Percentiles rank a stretch among this genome's conserved stretches.
Evolutionary conservation across 2,888 invertebrate species (phyloP).

Genomic region (Phaedon cochleariae): DNA sequence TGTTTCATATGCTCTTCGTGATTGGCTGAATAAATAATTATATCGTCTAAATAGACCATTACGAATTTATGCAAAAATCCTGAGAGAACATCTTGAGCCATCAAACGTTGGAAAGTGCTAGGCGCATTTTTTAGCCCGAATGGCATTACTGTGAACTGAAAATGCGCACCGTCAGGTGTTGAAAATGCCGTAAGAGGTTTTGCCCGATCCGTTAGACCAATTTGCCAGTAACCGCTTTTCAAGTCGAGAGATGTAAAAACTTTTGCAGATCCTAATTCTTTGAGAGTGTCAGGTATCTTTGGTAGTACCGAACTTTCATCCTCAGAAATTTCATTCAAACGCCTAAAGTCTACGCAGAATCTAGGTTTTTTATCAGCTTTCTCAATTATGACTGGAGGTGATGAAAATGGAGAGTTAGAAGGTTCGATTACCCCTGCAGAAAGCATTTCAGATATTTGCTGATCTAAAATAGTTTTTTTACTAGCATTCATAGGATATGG

Average conservation of each 20-base stretch:
- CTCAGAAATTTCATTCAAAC: too few relatives aligned
- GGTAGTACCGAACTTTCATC: not conserved
- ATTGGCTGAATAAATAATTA: constrained; percentile 17
- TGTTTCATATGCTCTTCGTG: not conserved
- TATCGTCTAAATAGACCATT: constrained; percentile 20
- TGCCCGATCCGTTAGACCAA: not conserved
- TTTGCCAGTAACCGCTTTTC: not conserved
- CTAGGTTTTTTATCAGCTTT: too few relatives aligned
- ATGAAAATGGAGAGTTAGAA: not conserved
- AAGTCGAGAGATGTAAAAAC: not conserved
- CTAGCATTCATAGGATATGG: not conserved
- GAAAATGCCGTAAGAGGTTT: not conserved
- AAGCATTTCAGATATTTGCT: constrained; percentile 22
- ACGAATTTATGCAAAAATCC: constrained; percentile 6
- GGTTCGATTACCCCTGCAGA: constrained; percentile 20
- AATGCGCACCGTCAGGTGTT: not conserved
- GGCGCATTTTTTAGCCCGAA: constrained; percentile 18
- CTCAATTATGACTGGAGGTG: too few relatives aligned
- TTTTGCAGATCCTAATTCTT: constrained; percentile 9
- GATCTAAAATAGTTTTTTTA: not conserved
- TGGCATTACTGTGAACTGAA: not conserved
- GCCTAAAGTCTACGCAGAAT: too few relatives aligned
- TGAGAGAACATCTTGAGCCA: not conserved
- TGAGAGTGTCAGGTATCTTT: constrained; percentile 10
- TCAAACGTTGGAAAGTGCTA: constrained; percentile 20